Evolutionary conservation across 2,797 vertebrate species (phyloP).

Genomic region (Rhinogobio ventralis): DNA sequence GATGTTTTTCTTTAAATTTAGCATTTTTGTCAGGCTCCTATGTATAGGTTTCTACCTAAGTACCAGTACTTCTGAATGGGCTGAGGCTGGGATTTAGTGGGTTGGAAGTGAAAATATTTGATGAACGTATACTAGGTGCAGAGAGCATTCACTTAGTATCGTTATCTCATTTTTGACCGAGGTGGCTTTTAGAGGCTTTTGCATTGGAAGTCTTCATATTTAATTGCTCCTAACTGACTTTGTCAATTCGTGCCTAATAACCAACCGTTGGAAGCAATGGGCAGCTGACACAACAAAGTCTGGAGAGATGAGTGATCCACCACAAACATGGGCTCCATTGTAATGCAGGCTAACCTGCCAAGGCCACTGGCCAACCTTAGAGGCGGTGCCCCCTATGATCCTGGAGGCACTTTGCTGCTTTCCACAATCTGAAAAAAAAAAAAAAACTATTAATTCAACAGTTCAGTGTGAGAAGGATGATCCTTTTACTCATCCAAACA

Average conservation of each 20-base stretch:
- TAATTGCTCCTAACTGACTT: background rate
- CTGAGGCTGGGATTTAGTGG: too few relatives aligned
- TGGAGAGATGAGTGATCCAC: slow-evolving; percentile 84
- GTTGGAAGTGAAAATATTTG: too few relatives aligned
- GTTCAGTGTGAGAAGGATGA: background rate
- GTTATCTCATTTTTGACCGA: too few relatives aligned
- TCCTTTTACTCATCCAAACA: background rate
- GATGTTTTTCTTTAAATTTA: too few relatives aligned
- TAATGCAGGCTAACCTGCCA: slow-evolving; percentile 91
- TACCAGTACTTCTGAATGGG: too few relatives aligned
- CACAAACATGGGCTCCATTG: slow-evolving; percentile 76
- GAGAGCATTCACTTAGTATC: too few relatives aligned
- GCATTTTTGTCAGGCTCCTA: too few relatives aligned
- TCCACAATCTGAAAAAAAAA: slow-evolving; percentile 82
- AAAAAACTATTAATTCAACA: background rate
- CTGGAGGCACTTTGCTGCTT: slow-evolving; percentile 73
- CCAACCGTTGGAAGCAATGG: slow-evolving; percentile 91
- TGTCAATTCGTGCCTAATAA: background rate
- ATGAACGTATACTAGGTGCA: too few relatives aligned
- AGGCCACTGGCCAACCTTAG: slow-evolving; percentile 83
- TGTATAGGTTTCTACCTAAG: too few relatives aligned
- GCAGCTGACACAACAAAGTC: slow-evolving; percentile 89
- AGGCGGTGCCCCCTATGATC: slow-evolving; percentile 85
- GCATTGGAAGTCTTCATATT: too few relatives aligned
- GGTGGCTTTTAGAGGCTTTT: too few relatives aligned